phyloP scores from a whole-genome alignment of 2,888 invertebrate genomes.

The Helleia helle region DNA sequence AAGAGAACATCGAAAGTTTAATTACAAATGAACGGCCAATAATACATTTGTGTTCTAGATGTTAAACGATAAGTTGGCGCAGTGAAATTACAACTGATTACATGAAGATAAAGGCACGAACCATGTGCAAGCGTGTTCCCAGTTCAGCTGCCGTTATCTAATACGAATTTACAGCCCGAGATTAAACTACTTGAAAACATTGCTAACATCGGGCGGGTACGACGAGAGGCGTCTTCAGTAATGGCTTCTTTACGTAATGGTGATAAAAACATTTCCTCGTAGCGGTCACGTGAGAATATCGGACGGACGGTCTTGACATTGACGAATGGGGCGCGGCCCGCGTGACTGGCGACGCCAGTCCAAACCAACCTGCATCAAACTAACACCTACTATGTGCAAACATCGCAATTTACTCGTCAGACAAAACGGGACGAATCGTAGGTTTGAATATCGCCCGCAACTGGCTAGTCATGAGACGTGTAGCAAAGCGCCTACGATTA shows the following conservation, averaged over 20 bases:
- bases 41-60: slow-evolving; percentile 10
- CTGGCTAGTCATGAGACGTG: not conserved
- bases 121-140: slow-evolving; percentile 46
- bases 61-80: slow-evolving; percentile 16
- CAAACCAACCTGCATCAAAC: slow-evolving; percentile 17
- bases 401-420: slow-evolving; percentile 37
- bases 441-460: slow-evolving; percentile 6
- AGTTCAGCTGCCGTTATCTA: slow-evolving; percentile 50
- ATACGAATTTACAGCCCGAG: slow-evolving; percentile 55
- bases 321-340: slow-evolving; percentile 43
- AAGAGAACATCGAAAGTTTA: no score
- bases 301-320: slow-evolving; percentile 40
- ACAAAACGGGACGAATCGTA: slow-evolving; percentile 16
- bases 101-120: slow-evolving; percentile 40
- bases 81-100: slow-evolving; percentile 20
- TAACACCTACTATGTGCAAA: slow-evolving; percentile 23
- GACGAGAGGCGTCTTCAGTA: slow-evolving; percentile 40
- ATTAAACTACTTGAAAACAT: slow-evolving; percentile 41
- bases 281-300: slow-evolving; percentile 49
- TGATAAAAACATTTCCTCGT: slow-evolving; percentile 54
- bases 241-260: slow-evolving; percentile 50
- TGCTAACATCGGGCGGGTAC: slow-evolving; percentile 34
- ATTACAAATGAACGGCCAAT: not conserved
- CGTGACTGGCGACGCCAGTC: slow-evolving; percentile 27
- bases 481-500: not conserved